Evolutionary conservation across 2,113 vertebrate species (phyloP), one percentile per base, ranked within the genome.

Genomic region (Benitochromis conjunctus): DNA sequence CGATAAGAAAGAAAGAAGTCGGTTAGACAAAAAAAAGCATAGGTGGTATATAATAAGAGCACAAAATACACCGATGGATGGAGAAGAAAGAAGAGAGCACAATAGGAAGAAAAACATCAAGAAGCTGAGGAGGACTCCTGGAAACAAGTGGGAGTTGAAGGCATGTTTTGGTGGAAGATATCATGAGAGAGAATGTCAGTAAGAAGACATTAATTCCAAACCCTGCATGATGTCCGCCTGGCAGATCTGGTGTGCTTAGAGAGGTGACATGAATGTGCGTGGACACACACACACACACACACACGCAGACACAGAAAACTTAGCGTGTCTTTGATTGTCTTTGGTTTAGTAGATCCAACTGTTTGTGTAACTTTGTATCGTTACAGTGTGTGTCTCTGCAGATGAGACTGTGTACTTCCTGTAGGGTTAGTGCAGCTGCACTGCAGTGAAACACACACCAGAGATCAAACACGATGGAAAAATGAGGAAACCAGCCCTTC

Each of bases 121-220:
- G 66, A 19, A 51, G 74, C 26, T 34, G 7, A 55, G 41, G 69
- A 84, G n/a, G 64, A 77, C 48, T 46, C 31, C n/a, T 55, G 43
- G 85, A 88, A 16, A 64, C 54, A 34, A 71, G 43, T 46, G 56
- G 48, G 64, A 77, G 46, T 7, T 26, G n/a, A 48, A 57, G 16
- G 55, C 60, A 69, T 64, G 36, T 57, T 83, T 48, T 9, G 4
- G 66, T 41, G 66, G 78, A 89, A 84, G 82, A 87, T 91, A 80
- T 91, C 82, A 82, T 76, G 74, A 12, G 19, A 82, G 83, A 86
- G 43, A 82, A 62, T 79, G 55, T 89, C 90, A 90, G 88, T 89
- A 79, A 62, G 80, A 84, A 86, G 79, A 91, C 89, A 81, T 89
- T 81, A 86, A 92, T 94, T 91, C 71, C 78, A 86, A 89, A 82